Conservation (phyloP, 2,797 vertebrate genomes). For the Anguilla marmorata region DNA sequence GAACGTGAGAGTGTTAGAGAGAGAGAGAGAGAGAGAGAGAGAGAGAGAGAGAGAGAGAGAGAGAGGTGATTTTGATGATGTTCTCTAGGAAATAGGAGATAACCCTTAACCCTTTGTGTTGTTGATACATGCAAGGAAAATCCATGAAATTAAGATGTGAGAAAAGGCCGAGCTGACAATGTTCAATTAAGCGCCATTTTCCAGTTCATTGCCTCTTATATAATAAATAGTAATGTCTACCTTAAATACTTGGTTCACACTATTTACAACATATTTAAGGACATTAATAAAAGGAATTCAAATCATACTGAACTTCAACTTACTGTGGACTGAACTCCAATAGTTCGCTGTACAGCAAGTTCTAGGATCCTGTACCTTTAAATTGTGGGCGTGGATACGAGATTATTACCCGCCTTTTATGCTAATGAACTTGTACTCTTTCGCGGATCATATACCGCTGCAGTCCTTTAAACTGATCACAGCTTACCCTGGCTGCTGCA, state of each 20-base stretch:
- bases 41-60: conserved; percentile 13
- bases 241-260: neutral
- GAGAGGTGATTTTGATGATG: neutral
- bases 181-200: neutral
- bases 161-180: neutral
- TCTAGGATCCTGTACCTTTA: conserved; percentile 66
- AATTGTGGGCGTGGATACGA: conserved; percentile 63
- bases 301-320: conserved; percentile 3
- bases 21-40: neutral
- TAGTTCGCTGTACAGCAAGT: neutral
- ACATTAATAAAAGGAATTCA: neutral
- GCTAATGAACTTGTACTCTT: conserved; percentile 57
- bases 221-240: neutral
- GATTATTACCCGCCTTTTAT: conserved; percentile 67
- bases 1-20: neutral
- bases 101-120: neutral
- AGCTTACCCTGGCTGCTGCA: conserved; percentile 46
- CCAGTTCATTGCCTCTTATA: neutral
- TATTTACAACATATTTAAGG: neutral
- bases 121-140: conserved; percentile 37
- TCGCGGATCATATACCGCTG: conserved; percentile 63
- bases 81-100: neutral
- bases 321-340: conserved; percentile 17
- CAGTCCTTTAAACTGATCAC: conserved; percentile 62
- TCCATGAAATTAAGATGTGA: conserved; percentile 25